A percentile compares a stretch with the other conserved stretches of the same genome.
Evolutionary conservation across 2,888 invertebrate genomes (phyloP).

Genomic region (Microplitis manilae): DNA sequence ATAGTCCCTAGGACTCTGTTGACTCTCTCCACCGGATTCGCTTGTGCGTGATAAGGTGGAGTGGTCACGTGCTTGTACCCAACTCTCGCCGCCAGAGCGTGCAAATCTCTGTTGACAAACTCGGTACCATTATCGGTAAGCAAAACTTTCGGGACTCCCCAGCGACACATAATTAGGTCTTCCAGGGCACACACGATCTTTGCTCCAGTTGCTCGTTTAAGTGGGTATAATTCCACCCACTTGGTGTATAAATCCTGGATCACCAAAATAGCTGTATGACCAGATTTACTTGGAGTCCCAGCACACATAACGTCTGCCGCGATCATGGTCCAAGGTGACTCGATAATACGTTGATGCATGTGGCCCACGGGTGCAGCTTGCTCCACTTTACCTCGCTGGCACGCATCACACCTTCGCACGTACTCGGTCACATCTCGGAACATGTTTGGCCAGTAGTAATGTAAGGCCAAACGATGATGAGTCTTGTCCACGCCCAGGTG

Average conservation of each 20-base stretch:
- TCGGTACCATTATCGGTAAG: conserved; percentile 42
- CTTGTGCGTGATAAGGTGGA: conserved; percentile 40
- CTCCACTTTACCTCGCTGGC: background rate
- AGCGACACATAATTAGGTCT: conserved; percentile 24
- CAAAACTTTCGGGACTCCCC: conserved; percentile 30
- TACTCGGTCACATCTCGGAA: background rate
- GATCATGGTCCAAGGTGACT: conserved; percentile 45
- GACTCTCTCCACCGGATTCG: conserved; percentile 36
- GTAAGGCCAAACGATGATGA: background rate
- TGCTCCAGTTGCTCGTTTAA: conserved; percentile 4
- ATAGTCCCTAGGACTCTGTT: conserved; percentile 36
- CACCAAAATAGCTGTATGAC: background rate
- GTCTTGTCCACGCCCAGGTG: background rate
- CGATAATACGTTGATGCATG: conserved; percentile 40
- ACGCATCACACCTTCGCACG: background rate
- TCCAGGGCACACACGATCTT: conserved; percentile 18
- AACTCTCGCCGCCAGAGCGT: conserved; percentile 27
- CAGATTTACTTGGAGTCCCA: conserved; percentile 36
- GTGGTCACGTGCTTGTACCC: conserved; percentile 25
- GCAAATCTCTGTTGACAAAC: conserved; percentile 26
- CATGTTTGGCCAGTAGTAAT: background rate
- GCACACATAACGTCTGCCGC: conserved; percentile 50
- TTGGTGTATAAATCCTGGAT: background rate
- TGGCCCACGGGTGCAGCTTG: conserved; percentile 37
- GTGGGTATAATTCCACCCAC: background rate